phyloP scores from a whole-genome alignment of 2,888 invertebrate genomes.

The Artemia sp. region DNA sequence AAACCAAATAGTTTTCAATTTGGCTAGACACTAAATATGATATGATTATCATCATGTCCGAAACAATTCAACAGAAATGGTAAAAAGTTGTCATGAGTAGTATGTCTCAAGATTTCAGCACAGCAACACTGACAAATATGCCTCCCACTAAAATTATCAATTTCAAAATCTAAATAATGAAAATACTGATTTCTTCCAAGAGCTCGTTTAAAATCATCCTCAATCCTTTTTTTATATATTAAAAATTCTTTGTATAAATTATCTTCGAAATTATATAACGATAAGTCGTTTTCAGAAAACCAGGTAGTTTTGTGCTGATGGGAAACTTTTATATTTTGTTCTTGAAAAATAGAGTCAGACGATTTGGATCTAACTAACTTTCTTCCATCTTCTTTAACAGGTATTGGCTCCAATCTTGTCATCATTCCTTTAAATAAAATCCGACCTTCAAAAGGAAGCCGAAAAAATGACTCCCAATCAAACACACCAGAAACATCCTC shows the following conservation, averaged over 20 bases:
- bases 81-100: background rate
- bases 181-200: background rate
- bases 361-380: slow-evolving; percentile 3
- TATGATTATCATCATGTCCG: background rate
- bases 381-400: background rate
- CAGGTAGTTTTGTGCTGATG: slow-evolving; percentile 2
- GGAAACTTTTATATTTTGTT: background rate
- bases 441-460: background rate
- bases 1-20: no score
- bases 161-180: background rate
- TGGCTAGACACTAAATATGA: background rate
- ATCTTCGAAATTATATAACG: background rate
- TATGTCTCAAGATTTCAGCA: slow-evolving; percentile 10
- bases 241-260: background rate
- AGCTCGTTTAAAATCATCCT: background rate
- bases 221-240: background rate
- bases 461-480: background rate
- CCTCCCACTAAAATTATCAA: background rate
- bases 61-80: background rate
- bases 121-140: slow-evolving; percentile 2
- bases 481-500: background rate
- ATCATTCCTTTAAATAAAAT: slow-evolving; percentile 12
- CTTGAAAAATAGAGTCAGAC: background rate
- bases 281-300: slow-evolving; percentile 1
- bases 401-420: background rate